Conservation (phyloP, 2,888 invertebrate genomes). For the Melanotus villosus region DNA sequence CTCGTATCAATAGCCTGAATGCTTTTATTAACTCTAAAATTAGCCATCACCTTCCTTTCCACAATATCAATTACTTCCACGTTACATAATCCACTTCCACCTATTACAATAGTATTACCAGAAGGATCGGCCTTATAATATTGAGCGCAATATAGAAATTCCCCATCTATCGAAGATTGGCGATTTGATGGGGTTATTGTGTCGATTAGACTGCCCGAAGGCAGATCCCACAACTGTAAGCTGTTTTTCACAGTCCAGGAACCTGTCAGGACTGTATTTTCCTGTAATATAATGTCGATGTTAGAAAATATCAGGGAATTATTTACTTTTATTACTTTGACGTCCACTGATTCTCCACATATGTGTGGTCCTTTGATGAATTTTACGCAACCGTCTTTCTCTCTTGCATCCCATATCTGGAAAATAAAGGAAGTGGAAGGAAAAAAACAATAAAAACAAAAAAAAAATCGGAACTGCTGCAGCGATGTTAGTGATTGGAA, state of each 20-base stretch:
- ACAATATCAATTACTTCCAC: constrained; percentile 63
- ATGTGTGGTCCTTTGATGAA: constrained; percentile 73
- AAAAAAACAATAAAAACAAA: too few species aligned
- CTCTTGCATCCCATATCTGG: constrained; percentile 75
- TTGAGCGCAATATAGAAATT: constrained; percentile 72
- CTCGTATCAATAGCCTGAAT: constrained; percentile 60
- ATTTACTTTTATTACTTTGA: too few species aligned
- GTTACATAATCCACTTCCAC: constrained; percentile 63
- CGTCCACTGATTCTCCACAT: constrained; percentile 73
- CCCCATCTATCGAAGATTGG: constrained; percentile 71
- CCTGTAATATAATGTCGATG: background rate
- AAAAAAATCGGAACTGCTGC: too few species aligned
- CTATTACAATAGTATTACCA: constrained; percentile 59
- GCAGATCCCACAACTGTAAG: constrained; percentile 72
- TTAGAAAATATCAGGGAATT: too few species aligned
- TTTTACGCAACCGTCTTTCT: constrained; percentile 70
- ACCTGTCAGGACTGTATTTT: constrained; percentile 67
- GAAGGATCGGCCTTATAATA: constrained; percentile 66
- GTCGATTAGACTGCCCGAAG: constrained; percentile 68
- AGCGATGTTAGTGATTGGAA: too few species aligned
- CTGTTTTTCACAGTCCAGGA: constrained; percentile 73
- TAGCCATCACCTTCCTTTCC: constrained; percentile 59
- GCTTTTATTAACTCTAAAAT: constrained; percentile 59
- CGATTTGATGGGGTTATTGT: constrained; percentile 71
- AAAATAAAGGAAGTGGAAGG: too few species aligned